A percentile compares a stretch with the other conserved stretches of the same genome.
Evolutionary conservation across 2,113 vertebrate genomes (phyloP).

Genomic region (Bos javanicus): DNA sequence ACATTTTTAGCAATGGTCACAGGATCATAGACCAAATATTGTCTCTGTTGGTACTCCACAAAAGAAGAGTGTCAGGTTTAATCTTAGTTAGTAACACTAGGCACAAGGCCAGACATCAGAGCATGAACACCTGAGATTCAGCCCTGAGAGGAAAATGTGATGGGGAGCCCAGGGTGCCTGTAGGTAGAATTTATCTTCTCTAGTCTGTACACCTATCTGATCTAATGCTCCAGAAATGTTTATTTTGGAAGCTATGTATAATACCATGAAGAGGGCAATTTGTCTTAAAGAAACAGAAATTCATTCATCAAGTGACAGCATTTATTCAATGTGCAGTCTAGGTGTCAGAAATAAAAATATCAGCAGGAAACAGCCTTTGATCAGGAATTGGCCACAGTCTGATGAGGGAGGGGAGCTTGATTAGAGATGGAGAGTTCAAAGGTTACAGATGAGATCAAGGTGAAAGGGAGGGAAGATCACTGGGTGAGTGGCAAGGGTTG

Average conservation of each 20-base stretch:
- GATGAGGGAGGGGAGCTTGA: not conserved
- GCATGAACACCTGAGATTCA: not conserved
- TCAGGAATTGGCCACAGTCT: not conserved
- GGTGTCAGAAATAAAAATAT: not conserved
- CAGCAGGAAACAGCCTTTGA: not conserved
- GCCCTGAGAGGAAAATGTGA: not conserved
- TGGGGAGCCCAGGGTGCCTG: not conserved
- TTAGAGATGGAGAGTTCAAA: not conserved
- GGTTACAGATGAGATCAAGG: not conserved
- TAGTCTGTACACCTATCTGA: not conserved
- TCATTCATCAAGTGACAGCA: not conserved
- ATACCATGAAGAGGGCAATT: not conserved
- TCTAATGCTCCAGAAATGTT: conserved; percentile 2
- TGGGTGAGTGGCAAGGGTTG: not conserved
- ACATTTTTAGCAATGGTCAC: not conserved
- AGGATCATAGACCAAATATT: not conserved
- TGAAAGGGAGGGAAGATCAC: not conserved
- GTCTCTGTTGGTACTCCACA: not conserved
- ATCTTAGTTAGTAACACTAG: not conserved
- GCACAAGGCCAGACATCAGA: not conserved
- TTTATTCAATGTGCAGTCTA: not conserved
- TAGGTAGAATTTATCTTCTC: not conserved
- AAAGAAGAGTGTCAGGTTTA: not conserved
- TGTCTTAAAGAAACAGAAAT: conserved; percentile 28
- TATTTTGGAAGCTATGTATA: not conserved